Conservation (phyloP, 2,888 invertebrate species). For the Theodoxus fluviatilis region DNA sequence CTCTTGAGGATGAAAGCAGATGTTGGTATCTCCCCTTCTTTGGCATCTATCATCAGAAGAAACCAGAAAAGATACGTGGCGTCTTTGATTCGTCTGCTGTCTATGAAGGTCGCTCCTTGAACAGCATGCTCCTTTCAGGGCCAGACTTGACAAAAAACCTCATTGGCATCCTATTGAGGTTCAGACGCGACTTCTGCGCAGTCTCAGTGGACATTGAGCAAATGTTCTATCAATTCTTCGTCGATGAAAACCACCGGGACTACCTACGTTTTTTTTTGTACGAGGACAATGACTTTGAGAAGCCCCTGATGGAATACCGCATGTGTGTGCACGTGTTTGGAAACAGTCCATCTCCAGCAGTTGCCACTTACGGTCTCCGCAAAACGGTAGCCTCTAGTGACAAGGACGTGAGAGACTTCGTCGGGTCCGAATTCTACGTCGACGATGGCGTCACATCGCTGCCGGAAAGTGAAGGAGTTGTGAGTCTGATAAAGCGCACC, state of each 20-base stretch:
- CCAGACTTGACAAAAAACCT: slow-evolving; percentile 36
- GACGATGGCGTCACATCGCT: slow-evolving; percentile 36
- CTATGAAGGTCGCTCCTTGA: slow-evolving; percentile 30
- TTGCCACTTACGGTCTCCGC: slow-evolving; percentile 35
- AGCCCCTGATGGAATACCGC: slow-evolving; percentile 33
- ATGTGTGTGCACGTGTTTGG: slow-evolving; percentile 41
- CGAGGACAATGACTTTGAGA: slow-evolving; percentile 29
- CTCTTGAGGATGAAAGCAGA: neutral
- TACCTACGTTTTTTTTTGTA: slow-evolving; percentile 38
- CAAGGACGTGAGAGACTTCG: slow-evolving; percentile 30
- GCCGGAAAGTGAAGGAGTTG: slow-evolving; percentile 26
- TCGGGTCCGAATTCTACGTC: slow-evolving; percentile 36
- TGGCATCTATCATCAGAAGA: slow-evolving; percentile 33
- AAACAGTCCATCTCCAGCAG: slow-evolving; percentile 37
- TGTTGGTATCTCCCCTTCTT: slow-evolving; percentile 35
- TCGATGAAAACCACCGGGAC: slow-evolving; percentile 32
- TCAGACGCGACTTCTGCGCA: slow-evolving; percentile 30
- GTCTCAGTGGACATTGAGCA: slow-evolving; percentile 34
- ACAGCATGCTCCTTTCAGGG: slow-evolving; percentile 28
- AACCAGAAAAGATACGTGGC: slow-evolving; percentile 32
- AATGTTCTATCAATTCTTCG: slow-evolving; percentile 36
- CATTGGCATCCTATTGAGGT: slow-evolving; percentile 33
- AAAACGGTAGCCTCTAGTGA: slow-evolving; percentile 26
- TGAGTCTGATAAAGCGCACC: slow-evolving; percentile 32
- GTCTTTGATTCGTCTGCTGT: slow-evolving; percentile 33